A percentile compares a stretch with the other conserved stretches of the same genome.
Evolutionary conservation across 1,140 invertebrate species (phyloP).

Genomic region (Chrysoperla carnea): DNA sequence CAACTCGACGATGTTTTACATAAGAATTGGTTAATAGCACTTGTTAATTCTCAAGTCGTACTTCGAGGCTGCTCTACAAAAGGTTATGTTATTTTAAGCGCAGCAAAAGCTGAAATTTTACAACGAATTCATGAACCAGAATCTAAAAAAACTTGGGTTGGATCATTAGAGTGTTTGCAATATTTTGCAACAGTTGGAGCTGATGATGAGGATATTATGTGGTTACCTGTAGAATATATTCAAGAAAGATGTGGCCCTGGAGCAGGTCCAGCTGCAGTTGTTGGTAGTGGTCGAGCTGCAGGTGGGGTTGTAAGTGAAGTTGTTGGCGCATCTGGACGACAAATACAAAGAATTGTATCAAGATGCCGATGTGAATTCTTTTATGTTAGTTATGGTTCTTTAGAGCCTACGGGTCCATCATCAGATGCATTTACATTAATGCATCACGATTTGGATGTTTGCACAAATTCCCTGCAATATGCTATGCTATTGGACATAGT

Average conservation of each 20-base stretch:
- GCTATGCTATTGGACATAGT: conserved; percentile 93
- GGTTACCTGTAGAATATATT: not conserved
- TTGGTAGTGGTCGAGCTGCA: not conserved
- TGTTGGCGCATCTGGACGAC: conserved; percentile 4
- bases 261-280: not conserved
- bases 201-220: conserved; percentile 51
- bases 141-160: conserved; percentile 90
- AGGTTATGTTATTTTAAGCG: conserved; percentile 92
- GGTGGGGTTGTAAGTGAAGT: conserved; percentile 7
- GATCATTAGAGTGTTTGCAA: conserved; percentile 92
- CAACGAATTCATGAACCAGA: conserved; percentile 83
- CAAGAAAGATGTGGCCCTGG: not conserved
- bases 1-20: conserved; percentile 73
- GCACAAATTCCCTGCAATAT: conserved; percentile 89
- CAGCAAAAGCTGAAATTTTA: conserved; percentile 85
- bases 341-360: conserved; percentile 91
- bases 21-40: conserved; percentile 90
- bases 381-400: conserved; percentile 78
- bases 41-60: conserved; percentile 92
- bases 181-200: conserved; percentile 92
- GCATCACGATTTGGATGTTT: conserved; percentile 95
- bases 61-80: conserved; percentile 90
- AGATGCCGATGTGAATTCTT: conserved; percentile 96
- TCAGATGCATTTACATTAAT: conserved; percentile 95
- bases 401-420: conserved; percentile 63